Evolutionary conservation across 2,113 vertebrate genomes (phyloP), one percentile per base, ranked within the genome.

Genomic region (Misgurnus mizolepis): DNA sequence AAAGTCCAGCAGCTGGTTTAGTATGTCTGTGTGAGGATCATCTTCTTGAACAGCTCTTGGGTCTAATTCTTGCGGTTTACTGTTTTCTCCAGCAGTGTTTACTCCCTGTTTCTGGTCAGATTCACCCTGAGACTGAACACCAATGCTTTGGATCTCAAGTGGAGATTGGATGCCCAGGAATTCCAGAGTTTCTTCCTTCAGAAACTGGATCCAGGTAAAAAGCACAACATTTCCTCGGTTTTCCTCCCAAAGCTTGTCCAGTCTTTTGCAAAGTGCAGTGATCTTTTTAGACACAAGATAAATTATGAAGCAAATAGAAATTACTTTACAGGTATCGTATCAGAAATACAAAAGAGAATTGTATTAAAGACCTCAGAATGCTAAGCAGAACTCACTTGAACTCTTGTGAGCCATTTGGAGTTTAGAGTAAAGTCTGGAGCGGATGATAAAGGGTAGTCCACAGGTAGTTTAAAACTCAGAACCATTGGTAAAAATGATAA

Each of bases 191-290:
- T 98, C 95, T 86, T 99, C 97, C 89, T 96, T 99, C 77, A 99
- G 95, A 80, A 98, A 96, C 88, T 97, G 97, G 89, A 97, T 95
- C 97, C 97, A 99, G 39, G 95, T 95, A 89, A 98, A 99, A 12
- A 99, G 89, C 83, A 98, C 92, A 86, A 96, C 97, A 0, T 89
- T 94, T 79, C 96, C 96, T 27, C 87, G 89, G 79, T 95, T 96
- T 82, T 98, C 96, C 84, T 96, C 91, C 96, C 96, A 99, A 3
- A 98, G 86, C 4, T 96, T 92, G 88, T 99, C 97, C 66, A 99
- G 90, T 67, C 92, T 94, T 80, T 88, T 94, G 92, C 97, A 99
- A 22, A 98, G 91, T 55, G 91, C 86, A 7, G 93, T 94, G 78
- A 99, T 95, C 97, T 99, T 58, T 58, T n/a, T 0, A 58, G n/a